Conservation (phyloP, 2,888 invertebrate species). For the Polydrusus cervinus region DNA sequence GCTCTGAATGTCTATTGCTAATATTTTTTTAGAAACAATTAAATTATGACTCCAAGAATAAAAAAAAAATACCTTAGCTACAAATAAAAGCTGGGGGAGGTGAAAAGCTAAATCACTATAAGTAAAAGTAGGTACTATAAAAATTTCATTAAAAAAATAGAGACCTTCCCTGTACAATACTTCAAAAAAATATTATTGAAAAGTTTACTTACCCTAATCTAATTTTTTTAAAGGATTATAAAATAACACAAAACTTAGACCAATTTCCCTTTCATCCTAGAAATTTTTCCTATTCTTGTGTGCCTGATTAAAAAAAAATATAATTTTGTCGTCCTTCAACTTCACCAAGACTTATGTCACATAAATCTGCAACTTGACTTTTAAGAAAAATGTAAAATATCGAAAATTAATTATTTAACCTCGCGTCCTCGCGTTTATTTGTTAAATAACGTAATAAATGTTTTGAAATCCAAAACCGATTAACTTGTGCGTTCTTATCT, state of each 20-base stretch:
- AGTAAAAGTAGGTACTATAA: no score
- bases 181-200: no score
- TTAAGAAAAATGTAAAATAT: not conserved
- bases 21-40: no score
- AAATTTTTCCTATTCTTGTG: not conserved
- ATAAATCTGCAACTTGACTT: not conserved
- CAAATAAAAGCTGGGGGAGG: no score
- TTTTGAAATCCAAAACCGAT: not conserved
- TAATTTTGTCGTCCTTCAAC: not conserved
- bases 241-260: not conserved
- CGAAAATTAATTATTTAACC: not conserved
- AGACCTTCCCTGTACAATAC: not conserved
- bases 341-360: slow-evolving; percentile 14
- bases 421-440: slow-evolving; percentile 15
- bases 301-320: not conserved
- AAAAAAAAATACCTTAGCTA: no score
- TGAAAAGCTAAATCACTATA: no score
- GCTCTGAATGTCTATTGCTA: no score
- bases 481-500: not conserved
- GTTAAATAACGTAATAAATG: not conserved
- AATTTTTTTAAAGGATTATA: not conserved
- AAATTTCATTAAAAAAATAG: no score
- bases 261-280: not conserved
- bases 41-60: no score
- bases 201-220: not conserved